Base-by-base conservation (phyloP, 2,888 invertebrate species). In the Agapostemon virescens region DNA sequence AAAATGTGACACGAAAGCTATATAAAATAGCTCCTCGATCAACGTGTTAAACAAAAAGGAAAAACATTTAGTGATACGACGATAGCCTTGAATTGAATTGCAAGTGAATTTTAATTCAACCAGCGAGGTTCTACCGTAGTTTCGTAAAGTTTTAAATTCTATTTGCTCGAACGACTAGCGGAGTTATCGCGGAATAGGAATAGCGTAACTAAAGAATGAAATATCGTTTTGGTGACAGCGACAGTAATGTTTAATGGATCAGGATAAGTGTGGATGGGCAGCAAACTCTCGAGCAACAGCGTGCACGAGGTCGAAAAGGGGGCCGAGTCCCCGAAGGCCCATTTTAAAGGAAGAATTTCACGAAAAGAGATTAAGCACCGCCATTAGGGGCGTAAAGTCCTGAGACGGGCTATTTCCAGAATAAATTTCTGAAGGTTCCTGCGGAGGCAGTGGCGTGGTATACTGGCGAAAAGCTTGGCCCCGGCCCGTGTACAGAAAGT, bases 381-480 rank as follows among this genome's bases (percentile, higher is more conserved):
- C 66, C 26, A 30, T 40, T 20, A 42, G 68, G 45, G 49, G 33
- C 20, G 33, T 7, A 49, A 20, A 63, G 49, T 33, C 42, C 20
- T 11, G 13, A n/a, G 33, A 61, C 61, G 17, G 20, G 33, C 36
- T 36, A 61, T 49, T 58, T 36, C 17, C 15, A 7, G 36, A 69
- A 76, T 49, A 69, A 77, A 77, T 69, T 76, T 52, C 63, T 33
- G 30, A 77, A 69, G 77, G 40, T 64, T 64, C 38, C 63, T 63
- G 36, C 20, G 4, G 2, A 11, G 49, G n/a, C 49, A n/a, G n/a
- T 1, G 26, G 38, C 64, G 23, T 9, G 68, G 36, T 49, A 33
- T 20, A n/a, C 38, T 15, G 55, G 5, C 6, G 69, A 33, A 23
- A 26, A 42, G 75, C 36, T 52, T 52, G 9, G 33, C 38, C 38